These are phyloP conservation scores for Trichogramma pretiosum DNA, from an alignment of 1,140 invertebrate genomes.

Conservation along the genomic window DNA sequence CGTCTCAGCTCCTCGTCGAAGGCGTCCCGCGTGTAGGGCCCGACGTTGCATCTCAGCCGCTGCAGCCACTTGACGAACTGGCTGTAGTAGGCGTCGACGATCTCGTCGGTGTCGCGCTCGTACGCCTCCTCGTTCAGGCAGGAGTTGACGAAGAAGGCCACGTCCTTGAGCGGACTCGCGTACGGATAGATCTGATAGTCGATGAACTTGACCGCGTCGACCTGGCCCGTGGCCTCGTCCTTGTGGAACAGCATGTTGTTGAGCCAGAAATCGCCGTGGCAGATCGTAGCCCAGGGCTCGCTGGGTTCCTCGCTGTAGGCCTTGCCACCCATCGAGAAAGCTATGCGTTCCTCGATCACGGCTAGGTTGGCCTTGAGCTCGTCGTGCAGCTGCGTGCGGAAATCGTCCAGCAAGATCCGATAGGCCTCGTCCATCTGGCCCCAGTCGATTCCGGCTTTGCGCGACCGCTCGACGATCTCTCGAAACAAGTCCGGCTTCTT, in stretches of 20 bases:
- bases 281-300: constrained; percentile 45
- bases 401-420: no score
- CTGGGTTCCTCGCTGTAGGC: constrained; percentile 22
- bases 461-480: background rate
- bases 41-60: constrained; percentile 25
- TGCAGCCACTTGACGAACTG: constrained; percentile 36
- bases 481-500: constrained; percentile 44
- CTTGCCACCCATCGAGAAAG: constrained; percentile 21
- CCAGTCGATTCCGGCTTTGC: background rate
- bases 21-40: constrained; percentile 19
- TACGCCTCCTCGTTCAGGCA: constrained; percentile 42
- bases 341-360: constrained; percentile 22
- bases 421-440: background rate
- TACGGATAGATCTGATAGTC: constrained; percentile 55
- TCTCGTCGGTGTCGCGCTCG: constrained; percentile 38
- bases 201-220: constrained; percentile 49
- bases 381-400: no score
- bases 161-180: constrained; percentile 45
- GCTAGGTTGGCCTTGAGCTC: constrained; percentile 26
- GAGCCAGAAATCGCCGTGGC: constrained; percentile 54
- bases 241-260: constrained; percentile 52
- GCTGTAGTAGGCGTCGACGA: constrained; percentile 47
- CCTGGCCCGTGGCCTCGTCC: constrained; percentile 28
- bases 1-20: constrained; percentile 22
- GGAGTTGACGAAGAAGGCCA: constrained; percentile 50